Percentiles rank a stretch among this genome's conserved stretches.
phyloP scores from a whole-genome alignment of 2,797 vertebrate species.

The Onychomys torridus region DNA sequence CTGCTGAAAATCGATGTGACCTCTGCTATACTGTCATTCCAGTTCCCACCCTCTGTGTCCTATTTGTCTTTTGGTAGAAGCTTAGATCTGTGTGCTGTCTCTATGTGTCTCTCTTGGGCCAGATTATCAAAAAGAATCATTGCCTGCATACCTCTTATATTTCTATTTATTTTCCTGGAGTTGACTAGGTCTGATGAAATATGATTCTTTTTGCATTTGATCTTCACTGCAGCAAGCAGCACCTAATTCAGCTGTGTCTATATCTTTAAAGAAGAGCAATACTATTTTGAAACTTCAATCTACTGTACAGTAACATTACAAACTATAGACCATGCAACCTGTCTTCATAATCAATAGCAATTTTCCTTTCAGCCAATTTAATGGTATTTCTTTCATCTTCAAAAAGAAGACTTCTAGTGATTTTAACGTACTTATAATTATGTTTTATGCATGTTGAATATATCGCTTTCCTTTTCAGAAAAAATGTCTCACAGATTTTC shows the following conservation, averaged over 20 bases:
- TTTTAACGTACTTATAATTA: conserved; percentile 78
- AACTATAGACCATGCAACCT: conserved; percentile 84
- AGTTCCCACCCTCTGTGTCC: conserved; percentile 91
- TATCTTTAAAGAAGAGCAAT: conserved; percentile 91
- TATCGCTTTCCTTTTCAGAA: conserved; percentile 60
- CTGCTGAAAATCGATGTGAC: conserved; percentile 94
- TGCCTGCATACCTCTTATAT: conserved; percentile 89
- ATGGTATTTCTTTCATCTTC: conserved; percentile 83
- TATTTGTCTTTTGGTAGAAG: conserved; percentile 92
- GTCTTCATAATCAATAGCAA: conserved; percentile 86
- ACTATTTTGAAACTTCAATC: conserved; percentile 90
- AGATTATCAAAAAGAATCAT: conserved; percentile 95
- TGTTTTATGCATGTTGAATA: conserved; percentile 77
- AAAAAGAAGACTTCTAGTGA: conserved; percentile 77
- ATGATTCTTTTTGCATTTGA: conserved; percentile 91
- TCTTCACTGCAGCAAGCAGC: conserved; percentile 88
- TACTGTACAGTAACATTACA: conserved; percentile 87
- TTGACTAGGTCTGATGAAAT: conserved; percentile 90
- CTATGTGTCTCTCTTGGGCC: conserved; percentile 90
- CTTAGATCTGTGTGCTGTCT: conserved; percentile 91
- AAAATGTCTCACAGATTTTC: conserved; percentile 30
- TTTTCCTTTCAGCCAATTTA: conserved; percentile 85
- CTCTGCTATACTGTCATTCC: conserved; percentile 92
- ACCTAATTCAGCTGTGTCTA: conserved; percentile 90
- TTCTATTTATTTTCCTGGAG: conserved; percentile 92